A percentile compares a stretch with the other conserved stretches of the same genome.
Evolutionary conservation across 2,797 vertebrate species (phyloP).

Genomic region (Microctenopoma steveboyesi): DNA sequence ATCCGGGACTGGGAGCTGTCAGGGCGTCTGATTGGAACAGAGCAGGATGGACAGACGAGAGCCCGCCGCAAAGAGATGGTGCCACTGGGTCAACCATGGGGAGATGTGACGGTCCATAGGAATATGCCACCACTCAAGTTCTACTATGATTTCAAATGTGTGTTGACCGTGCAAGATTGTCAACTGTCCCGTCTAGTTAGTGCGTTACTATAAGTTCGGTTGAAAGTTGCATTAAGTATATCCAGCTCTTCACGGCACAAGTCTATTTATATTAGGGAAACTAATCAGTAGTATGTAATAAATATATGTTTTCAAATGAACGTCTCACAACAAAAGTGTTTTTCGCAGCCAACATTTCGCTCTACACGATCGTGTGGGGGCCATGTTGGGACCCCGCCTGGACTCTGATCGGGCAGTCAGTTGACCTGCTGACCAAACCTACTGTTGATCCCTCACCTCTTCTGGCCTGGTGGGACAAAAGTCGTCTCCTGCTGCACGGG

Average conservation of each 20-base stretch:
- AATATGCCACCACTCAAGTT: constrained; percentile 98
- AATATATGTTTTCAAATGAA: not conserved
- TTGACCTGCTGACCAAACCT: constrained; percentile 96
- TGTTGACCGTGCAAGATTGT: constrained; percentile 59
- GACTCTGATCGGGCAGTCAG: constrained; percentile 95
- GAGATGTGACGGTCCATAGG: constrained; percentile 89
- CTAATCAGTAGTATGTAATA: no score
- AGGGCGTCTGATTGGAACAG: constrained; percentile 91
- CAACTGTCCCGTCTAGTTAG: no score
- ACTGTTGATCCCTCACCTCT: constrained; percentile 92
- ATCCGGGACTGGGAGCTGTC: constrained; percentile 94
- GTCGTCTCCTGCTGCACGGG: constrained; percentile 93
- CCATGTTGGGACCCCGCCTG: constrained; percentile 99
- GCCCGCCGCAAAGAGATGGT: constrained; percentile 88
- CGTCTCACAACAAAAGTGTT: not conserved
- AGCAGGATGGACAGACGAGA: constrained; percentile 90
- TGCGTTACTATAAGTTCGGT: not conserved
- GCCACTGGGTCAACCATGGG: constrained; percentile 91
- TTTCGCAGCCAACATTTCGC: constrained; percentile 89
- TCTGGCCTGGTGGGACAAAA: constrained; percentile 99
- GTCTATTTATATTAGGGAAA: no score
- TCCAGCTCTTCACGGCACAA: no score
- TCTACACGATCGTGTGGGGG: constrained; percentile 97
- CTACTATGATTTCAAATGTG: constrained; percentile 96
- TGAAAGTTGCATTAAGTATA: not conserved